A percentile compares a stretch with the other conserved stretches of the same genome.
Conservation (phyloP, 2,797 vertebrate genomes). For the Odontamblyopus lacepedii region DNA sequence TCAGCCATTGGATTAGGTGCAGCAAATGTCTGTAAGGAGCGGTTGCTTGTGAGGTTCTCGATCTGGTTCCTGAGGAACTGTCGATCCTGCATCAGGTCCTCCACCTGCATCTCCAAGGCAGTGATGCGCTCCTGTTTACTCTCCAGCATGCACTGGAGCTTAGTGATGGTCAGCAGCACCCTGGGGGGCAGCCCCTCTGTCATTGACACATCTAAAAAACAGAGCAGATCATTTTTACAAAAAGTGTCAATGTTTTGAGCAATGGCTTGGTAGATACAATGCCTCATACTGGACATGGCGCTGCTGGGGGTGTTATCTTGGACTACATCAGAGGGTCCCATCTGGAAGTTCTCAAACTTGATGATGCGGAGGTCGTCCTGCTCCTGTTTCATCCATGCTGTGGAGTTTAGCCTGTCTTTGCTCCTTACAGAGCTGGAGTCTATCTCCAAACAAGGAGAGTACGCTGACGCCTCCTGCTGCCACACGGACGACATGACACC, state of each 20-base stretch:
- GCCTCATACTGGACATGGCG: slow-evolving; percentile 68
- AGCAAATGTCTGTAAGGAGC: slow-evolving; percentile 48
- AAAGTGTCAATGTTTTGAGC: background rate
- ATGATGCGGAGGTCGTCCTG: slow-evolving; percentile 69
- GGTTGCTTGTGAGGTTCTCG: slow-evolving; percentile 74
- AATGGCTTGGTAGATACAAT: background rate
- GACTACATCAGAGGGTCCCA: slow-evolving; percentile 54
- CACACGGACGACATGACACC: slow-evolving; percentile 68
- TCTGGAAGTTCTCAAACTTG: slow-evolving; percentile 71
- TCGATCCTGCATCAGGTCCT: slow-evolving; percentile 78
- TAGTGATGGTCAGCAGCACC: slow-evolving; percentile 75
- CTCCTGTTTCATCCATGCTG: slow-evolving; percentile 75
- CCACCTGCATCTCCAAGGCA: slow-evolving; percentile 73
- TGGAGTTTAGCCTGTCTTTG: slow-evolving; percentile 64
- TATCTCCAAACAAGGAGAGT: slow-evolving; percentile 71
- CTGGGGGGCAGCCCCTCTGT: slow-evolving; percentile 63
- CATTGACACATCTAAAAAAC: slow-evolving; percentile 44
- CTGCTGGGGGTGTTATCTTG: slow-evolving; percentile 79
- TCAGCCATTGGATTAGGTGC: slow-evolving; percentile 44
- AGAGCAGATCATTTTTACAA: background rate
- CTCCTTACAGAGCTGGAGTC: slow-evolving; percentile 75
- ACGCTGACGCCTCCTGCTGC: slow-evolving; percentile 69
- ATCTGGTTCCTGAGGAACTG: slow-evolving; percentile 78
- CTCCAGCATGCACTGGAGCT: slow-evolving; percentile 77
- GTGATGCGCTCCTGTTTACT: slow-evolving; percentile 76